Conservation (phyloP, 2,113 vertebrate species). For the Oreotrochilus melanogaster region DNA sequence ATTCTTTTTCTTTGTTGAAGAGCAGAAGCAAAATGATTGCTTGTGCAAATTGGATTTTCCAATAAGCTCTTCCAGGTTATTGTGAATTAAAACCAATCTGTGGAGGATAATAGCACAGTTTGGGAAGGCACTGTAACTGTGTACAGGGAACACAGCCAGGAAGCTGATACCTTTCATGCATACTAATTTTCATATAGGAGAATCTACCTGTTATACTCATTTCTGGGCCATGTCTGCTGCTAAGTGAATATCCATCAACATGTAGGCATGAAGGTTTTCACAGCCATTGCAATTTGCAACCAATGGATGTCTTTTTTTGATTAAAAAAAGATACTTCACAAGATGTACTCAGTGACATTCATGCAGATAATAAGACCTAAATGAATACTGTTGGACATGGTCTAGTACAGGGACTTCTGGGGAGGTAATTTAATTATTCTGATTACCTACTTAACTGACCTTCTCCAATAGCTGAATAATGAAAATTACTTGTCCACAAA, state of each 20-base stretch:
- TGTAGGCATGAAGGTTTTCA: neutral
- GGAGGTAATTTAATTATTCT: neutral
- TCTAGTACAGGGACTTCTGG: neutral
- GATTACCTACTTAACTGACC: neutral
- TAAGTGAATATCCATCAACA: neutral
- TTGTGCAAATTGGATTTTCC: neutral
- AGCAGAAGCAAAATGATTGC: neutral
- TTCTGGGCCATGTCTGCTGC: neutral
- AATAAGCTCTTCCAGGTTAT: neutral
- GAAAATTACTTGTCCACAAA: conserved; percentile 2
- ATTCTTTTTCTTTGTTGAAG: neutral
- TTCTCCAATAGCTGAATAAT: neutral
- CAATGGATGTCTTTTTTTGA: neutral
- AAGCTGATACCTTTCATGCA: neutral
- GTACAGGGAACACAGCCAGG: neutral
- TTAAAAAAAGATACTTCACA: neutral
- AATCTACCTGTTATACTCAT: neutral
- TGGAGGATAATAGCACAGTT: neutral
- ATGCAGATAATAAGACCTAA: neutral
- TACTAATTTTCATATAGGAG: neutral
- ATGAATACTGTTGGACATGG: neutral
- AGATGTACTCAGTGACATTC: neutral
- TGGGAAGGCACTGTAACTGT: neutral
- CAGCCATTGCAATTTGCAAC: neutral
- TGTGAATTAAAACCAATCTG: neutral